phyloP scores from a whole-genome alignment of 2,888 invertebrate genomes.

The Heterodera filipjevi region DNA sequence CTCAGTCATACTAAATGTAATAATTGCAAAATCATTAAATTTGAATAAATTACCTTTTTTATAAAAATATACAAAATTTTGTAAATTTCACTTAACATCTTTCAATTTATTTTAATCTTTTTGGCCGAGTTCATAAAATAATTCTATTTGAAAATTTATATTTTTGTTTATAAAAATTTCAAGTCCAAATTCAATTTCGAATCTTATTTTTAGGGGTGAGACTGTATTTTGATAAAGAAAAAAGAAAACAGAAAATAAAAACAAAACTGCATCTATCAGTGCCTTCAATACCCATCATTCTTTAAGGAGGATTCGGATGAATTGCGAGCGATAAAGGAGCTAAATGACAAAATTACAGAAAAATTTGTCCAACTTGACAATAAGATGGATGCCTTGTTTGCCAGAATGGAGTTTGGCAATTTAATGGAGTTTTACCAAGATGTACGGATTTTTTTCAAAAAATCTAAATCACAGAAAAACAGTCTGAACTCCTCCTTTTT shows the following conservation, averaged over 20 bases:
- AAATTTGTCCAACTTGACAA: not conserved
- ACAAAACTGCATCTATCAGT: not conserved
- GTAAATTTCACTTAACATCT: too few species aligned
- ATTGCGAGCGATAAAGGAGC: not conserved
- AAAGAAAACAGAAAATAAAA: too few species aligned
- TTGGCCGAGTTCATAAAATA: too few species aligned
- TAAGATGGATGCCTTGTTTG: not conserved
- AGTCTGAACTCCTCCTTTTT: not conserved
- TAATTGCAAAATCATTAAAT: too few species aligned
- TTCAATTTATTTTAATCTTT: too few species aligned
- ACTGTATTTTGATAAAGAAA: not conserved
- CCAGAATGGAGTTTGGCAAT: not conserved
- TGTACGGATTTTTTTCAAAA: not conserved
- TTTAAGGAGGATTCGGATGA: not conserved
- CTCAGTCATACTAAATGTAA: not conserved
- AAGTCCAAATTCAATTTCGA: too few species aligned
- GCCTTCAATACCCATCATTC: not conserved
- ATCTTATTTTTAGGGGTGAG: too few species aligned
- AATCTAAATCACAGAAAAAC: not conserved
- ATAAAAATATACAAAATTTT: too few species aligned
- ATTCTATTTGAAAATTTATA: too few species aligned
- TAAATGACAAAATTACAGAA: not conserved
- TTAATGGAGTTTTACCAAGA: not conserved
- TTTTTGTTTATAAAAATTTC: too few species aligned
- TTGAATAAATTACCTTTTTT: too few species aligned